Percentiles rank a stretch among this genome's conserved stretches.
Evolutionary conservation across 1,140 invertebrate species (phyloP).

Genomic region (Sweltsa coloradensis): DNA sequence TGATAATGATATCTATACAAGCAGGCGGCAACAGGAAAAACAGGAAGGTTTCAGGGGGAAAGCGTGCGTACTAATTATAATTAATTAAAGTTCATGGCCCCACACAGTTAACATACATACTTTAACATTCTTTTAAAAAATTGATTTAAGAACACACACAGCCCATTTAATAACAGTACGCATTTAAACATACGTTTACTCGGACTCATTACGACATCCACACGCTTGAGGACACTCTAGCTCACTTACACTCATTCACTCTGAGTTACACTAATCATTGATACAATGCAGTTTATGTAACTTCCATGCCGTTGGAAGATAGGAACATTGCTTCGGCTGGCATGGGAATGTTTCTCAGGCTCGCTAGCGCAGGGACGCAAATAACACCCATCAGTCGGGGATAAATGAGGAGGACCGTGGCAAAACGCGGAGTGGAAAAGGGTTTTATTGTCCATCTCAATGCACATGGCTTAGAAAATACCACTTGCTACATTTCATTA

Average conservation of each 20-base stretch:
- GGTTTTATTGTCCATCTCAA: neutral
- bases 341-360: constrained; percentile 12
- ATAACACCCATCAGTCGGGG: constrained; percentile 15
- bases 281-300: constrained; percentile 13
- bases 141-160: no score
- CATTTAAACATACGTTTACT: neutral
- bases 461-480: neutral
- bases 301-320: constrained; percentile 14
- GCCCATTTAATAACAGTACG: neutral
- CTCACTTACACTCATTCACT: neutral
- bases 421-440: neutral
- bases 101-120: no score
- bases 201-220: neutral
- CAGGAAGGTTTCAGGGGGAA: neutral
- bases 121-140: no score
- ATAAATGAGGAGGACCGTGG: constrained; percentile 9
- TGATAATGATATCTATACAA: no score
- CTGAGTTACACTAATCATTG: constrained; percentile 13
- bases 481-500: neutral
- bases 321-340: constrained; percentile 10
- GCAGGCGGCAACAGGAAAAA: constrained; percentile 1
- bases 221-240: neutral
- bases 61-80: neutral
- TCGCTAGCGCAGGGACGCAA: constrained; percentile 13
- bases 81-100: no score